Evolutionary conservation across 2,888 invertebrate genomes (phyloP).

Genomic region (Peribatodes rhomboidaria): DNA sequence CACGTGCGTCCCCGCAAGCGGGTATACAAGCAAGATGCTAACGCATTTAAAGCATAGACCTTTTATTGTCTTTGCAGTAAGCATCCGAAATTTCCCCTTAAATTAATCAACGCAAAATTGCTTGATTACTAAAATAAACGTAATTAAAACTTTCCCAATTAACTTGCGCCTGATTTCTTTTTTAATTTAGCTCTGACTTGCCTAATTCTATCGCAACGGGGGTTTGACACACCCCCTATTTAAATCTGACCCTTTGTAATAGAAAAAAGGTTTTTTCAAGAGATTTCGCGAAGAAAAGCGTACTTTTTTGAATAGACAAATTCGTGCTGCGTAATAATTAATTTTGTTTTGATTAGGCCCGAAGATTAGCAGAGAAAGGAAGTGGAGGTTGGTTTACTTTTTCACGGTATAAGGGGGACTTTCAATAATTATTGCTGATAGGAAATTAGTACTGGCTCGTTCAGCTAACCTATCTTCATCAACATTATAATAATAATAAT

Average conservation of each 20-base stretch:
- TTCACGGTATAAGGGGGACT: too few species aligned
- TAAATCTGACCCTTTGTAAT: conserved; percentile 71
- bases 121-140: conserved; percentile 83
- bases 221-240: conserved; percentile 79
- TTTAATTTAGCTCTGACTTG: conserved; percentile 81
- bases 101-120: conserved; percentile 77
- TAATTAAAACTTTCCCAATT: conserved; percentile 85
- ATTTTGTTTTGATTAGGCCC: conserved; percentile 45
- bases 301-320: conserved; percentile 43
- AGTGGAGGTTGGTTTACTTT: background rate
- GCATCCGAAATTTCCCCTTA: conserved; percentile 57
- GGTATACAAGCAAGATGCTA: too few species aligned
- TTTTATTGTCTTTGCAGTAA: too few species aligned
- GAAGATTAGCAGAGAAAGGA: conserved; percentile 11
- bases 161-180: conserved; percentile 84
- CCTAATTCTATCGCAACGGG: conserved; percentile 81
- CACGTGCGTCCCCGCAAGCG: too few species aligned
- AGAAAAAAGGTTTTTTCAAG: conserved; percentile 58
- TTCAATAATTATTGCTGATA: background rate
- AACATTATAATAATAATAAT: too few species aligned
- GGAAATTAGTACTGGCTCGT: too few species aligned
- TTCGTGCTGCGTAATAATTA: conserved; percentile 47
- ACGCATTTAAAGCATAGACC: too few species aligned
- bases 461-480: too few species aligned
- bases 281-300: conserved; percentile 48